phyloP scores from a whole-genome alignment of 2,888 invertebrate species.

The Thymelicus sylvestris region DNA sequence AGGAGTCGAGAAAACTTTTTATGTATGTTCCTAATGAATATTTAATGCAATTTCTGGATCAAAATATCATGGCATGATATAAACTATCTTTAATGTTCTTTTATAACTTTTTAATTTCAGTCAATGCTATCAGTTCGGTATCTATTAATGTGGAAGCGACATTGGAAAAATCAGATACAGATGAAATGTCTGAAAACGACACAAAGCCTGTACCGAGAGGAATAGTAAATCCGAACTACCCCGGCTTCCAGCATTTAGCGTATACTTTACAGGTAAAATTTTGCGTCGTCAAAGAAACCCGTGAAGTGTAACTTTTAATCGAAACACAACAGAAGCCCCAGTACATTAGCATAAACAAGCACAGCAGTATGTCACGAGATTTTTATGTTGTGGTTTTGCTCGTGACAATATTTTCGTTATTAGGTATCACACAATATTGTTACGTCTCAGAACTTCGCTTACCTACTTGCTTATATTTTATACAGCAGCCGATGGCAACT shows the following conservation, averaged over 20 bases:
- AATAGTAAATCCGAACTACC: constrained; percentile 93
- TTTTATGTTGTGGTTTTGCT: constrained; percentile 14
- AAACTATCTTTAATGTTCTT: background rate
- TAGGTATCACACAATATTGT: background rate
- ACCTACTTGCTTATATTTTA: no score
- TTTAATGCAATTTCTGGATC: background rate
- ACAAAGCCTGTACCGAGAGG: constrained; percentile 84
- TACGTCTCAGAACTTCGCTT: no score
- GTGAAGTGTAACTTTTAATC: constrained; percentile 50
- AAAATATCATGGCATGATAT: background rate
- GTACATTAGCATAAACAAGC: constrained; percentile 53
- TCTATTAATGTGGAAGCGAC: constrained; percentile 82
- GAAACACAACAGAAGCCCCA: constrained; percentile 57
- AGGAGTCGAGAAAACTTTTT: constrained; percentile 9
- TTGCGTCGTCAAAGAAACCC: constrained; percentile 52
- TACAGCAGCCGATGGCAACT: no score
- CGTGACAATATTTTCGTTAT: constrained; percentile 21
- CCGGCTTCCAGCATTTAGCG: constrained; percentile 93
- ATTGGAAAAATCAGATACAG: constrained; percentile 84
- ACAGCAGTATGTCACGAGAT: constrained; percentile 44
- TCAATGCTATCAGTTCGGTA: constrained; percentile 56
- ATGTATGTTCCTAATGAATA: constrained; percentile 16
- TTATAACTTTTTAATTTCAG: constrained; percentile 30
- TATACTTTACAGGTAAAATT: constrained; percentile 86
- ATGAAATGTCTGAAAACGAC: constrained; percentile 78